Percentiles rank a stretch among this genome's conserved stretches.
Conservation (phyloP, 2,888 invertebrate genomes). For the Caenorhabditis zanzibari region DNA sequence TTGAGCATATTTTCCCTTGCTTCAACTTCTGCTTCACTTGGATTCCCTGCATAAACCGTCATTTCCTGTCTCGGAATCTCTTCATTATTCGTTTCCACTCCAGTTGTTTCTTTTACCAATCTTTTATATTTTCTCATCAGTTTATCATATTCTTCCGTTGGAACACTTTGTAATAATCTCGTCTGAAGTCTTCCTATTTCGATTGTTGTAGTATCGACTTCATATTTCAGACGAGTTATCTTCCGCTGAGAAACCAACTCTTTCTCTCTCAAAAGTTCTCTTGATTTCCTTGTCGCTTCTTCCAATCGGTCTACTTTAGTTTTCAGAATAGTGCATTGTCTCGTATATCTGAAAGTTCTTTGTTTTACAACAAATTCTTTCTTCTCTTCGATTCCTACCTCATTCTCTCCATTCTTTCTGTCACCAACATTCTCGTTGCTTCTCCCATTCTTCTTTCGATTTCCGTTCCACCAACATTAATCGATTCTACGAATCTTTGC, state of each 20-base stretch:
- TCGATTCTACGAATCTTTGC: conserved; percentile 73
- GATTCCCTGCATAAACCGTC: conserved; percentile 5
- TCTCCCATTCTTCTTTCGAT: conserved; percentile 80
- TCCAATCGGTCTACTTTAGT: conserved; percentile 48
- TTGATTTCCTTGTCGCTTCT: conserved; percentile 36
- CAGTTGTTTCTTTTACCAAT: conserved; percentile 62
- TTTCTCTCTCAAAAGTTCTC: conserved; percentile 28
- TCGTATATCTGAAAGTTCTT: conserved; percentile 43
- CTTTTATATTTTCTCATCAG: conserved; percentile 70
- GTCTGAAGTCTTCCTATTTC: conserved; percentile 80
- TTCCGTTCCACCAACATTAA: conserved; percentile 75
- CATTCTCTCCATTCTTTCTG: conserved; percentile 64
- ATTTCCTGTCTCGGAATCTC: conserved; percentile 45
- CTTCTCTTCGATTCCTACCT: conserved; percentile 29
- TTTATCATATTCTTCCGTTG: conserved; percentile 72
- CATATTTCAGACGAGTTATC: conserved; percentile 49
- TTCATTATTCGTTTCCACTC: conserved; percentile 52
- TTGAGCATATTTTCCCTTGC: conserved; percentile 61
- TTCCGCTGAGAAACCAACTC: conserved; percentile 22
- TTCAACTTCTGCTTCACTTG: conserved; percentile 44
- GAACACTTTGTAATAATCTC: conserved; percentile 75
- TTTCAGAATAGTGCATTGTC: conserved; percentile 52
- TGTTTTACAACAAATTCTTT: background rate
- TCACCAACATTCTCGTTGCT: conserved; percentile 77
- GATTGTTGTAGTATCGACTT: conserved; percentile 59